These are phyloP conservation scores for Dilophus febrilis DNA, from an alignment of 2,888 invertebrate species.

Conservation along the genomic window DNA sequence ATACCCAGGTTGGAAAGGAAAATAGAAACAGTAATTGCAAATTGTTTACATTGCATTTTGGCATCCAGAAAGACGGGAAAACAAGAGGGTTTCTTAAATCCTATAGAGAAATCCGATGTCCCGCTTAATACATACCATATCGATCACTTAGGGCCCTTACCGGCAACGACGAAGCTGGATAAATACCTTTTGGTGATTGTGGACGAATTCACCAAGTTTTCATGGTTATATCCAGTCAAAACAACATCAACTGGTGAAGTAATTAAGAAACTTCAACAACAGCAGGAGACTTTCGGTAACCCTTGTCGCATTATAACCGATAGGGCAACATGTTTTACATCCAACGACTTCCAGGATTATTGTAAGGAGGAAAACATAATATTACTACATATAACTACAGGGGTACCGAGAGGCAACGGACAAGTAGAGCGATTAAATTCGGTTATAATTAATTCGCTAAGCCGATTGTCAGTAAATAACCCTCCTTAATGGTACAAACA, in stretches of 20 bases:
- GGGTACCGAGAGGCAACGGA: no score
- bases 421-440: no score
- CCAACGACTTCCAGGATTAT: constrained; percentile 17
- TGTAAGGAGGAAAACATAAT: constrained; percentile 17
- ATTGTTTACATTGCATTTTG: constrained; percentile 10
- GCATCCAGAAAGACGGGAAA: constrained; percentile 15
- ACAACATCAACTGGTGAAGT: no score
- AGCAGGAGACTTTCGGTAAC: no score
- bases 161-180: constrained; percentile 17
- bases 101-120: constrained; percentile 16
- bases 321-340: constrained; percentile 19
- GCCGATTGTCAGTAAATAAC: no score
- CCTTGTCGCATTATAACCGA: no score
- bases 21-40: constrained; percentile 5
- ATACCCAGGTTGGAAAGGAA: constrained; percentile 11
- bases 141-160: constrained; percentile 22
- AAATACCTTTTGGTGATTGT: no score
- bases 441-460: no score
- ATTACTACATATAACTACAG: constrained; percentile 14
- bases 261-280: no score
- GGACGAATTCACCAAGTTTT: no score
- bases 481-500: constrained; percentile 19
- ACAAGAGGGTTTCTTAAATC: constrained; percentile 18
- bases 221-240: no score
- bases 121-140: constrained; percentile 19